Percentiles rank a stretch among this genome's conserved stretches.
Evolutionary conservation across 1,140 invertebrate genomes (phyloP).

Genomic region (Cotesia chilonis): DNA sequence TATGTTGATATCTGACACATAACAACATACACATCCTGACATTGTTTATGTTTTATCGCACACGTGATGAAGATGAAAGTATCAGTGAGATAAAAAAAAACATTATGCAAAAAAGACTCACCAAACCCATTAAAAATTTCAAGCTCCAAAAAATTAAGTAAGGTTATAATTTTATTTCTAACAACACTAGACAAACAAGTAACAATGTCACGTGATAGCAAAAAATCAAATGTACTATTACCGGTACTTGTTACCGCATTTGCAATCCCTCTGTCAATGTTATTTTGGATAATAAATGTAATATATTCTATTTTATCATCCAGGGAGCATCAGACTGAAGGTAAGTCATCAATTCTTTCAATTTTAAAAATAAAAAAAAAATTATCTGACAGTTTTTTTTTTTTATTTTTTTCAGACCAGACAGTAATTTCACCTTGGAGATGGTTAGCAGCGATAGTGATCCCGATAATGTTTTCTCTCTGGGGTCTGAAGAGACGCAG

Average conservation of each 20-base stretch:
- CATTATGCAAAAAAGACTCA: too few species aligned
- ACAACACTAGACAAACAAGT: too few species aligned
- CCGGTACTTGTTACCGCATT: constrained; percentile 72
- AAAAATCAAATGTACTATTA: constrained; percentile 59
- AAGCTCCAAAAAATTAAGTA: too few species aligned
- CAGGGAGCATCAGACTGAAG: constrained; percentile 64
- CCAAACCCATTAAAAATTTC: too few species aligned
- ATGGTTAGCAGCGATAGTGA: constrained; percentile 76
- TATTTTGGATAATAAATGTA: constrained; percentile 77
- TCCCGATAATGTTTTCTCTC: constrained; percentile 73
- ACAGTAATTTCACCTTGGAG: constrained; percentile 75
- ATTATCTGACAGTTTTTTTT: too few species aligned
- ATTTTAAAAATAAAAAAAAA: constrained; percentile 15
- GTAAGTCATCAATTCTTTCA: constrained; percentile 54
- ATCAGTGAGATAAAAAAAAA: too few species aligned
- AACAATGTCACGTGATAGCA: constrained; percentile 13
- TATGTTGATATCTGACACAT: too few species aligned
- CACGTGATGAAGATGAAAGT: too few species aligned
- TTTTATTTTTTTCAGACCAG: constrained; percentile 64
- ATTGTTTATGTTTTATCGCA: too few species aligned
- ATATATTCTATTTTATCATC: constrained; percentile 70
- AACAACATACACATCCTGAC: too few species aligned
- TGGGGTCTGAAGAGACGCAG: constrained; percentile 76
- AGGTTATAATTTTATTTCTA: too few species aligned
- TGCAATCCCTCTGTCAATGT: constrained; percentile 76